Evolutionary conservation across 1,140 invertebrate genomes (phyloP).

Genomic region (Bathynomus jamesi): DNA sequence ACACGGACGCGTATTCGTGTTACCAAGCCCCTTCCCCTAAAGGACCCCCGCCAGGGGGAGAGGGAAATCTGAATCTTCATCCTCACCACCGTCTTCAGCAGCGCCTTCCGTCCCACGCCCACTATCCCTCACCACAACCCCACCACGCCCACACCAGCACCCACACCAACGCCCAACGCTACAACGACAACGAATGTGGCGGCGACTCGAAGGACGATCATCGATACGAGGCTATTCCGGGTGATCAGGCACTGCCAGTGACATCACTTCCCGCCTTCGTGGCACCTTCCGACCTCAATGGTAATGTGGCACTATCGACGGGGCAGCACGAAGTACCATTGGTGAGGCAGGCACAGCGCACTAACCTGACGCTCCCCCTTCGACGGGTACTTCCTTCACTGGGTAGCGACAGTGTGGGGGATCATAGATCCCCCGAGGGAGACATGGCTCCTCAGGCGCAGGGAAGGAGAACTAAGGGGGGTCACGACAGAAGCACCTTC

Average conservation of each 20-base stretch:
- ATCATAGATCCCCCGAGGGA: constrained; percentile 13
- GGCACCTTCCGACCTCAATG: constrained; percentile 26
- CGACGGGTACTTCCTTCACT: constrained; percentile 21
- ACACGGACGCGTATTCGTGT: constrained; percentile 29
- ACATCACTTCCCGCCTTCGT: neutral
- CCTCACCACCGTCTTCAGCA: constrained; percentile 15
- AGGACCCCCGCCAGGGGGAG: constrained; percentile 17
- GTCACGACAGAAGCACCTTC: constrained; percentile 5
- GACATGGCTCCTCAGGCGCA: constrained; percentile 21
- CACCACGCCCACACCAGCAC: constrained; percentile 15
- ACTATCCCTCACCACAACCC: constrained; percentile 16
- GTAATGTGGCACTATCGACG: constrained; percentile 23
- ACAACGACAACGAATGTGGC: constrained; percentile 1
- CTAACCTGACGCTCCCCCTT: constrained; percentile 22
- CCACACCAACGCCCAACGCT: neutral
- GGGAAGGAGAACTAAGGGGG: constrained; percentile 8
- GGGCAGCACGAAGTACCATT: neutral
- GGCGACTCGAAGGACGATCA: constrained; percentile 13
- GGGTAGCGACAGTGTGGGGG: constrained; percentile 10
- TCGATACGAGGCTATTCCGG: constrained; percentile 23
- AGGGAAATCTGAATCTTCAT: constrained; percentile 7
- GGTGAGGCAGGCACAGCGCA: neutral
- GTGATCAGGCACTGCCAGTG: neutral
- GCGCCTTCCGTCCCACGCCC: constrained; percentile 21
- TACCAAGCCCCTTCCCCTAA: constrained; percentile 22